These are phyloP conservation scores for Heterotis niloticus DNA, from an alignment of 2,113 vertebrate species.

Conservation along the genomic window DNA sequence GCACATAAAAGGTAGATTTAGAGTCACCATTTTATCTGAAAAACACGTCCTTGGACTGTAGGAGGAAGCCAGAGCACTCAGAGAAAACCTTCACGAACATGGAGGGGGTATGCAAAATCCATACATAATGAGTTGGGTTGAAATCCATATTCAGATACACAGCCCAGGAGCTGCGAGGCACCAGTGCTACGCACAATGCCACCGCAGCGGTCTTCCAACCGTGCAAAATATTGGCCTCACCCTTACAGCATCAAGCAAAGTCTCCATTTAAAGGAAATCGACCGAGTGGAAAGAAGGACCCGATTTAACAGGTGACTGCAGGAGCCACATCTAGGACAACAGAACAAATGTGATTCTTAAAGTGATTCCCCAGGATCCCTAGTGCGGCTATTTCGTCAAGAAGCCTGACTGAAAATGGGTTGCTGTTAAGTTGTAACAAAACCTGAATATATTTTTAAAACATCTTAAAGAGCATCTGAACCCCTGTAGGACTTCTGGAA, in stretches of 20 bases:
- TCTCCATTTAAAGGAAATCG: background rate
- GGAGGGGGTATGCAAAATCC: too few relatives aligned
- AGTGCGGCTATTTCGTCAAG: background rate
- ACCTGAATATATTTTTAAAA: constrained; percentile 5
- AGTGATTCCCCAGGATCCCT: constrained; percentile 6
- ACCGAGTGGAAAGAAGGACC: background rate
- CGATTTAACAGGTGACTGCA: background rate
- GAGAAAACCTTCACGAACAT: too few relatives aligned
- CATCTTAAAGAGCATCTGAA: constrained; percentile 18
- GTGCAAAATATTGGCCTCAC: background rate
- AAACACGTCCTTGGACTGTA: too few relatives aligned
- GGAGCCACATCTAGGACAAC: background rate
- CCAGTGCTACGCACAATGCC: too few relatives aligned
- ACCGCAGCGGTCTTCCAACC: background rate
- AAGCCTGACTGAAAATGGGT: background rate
- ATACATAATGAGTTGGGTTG: too few relatives aligned
- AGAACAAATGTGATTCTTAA: background rate
- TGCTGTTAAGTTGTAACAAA: constrained; percentile 1
- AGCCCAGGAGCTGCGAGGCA: too few relatives aligned
- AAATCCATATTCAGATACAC: too few relatives aligned
- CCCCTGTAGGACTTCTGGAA: constrained; percentile 6
- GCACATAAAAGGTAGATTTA: too few relatives aligned
- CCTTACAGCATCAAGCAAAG: background rate
- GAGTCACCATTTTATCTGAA: too few relatives aligned
- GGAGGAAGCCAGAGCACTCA: too few relatives aligned